Conservation (phyloP, 2,797 vertebrate species). For the Sciurus carolinensis region DNA sequence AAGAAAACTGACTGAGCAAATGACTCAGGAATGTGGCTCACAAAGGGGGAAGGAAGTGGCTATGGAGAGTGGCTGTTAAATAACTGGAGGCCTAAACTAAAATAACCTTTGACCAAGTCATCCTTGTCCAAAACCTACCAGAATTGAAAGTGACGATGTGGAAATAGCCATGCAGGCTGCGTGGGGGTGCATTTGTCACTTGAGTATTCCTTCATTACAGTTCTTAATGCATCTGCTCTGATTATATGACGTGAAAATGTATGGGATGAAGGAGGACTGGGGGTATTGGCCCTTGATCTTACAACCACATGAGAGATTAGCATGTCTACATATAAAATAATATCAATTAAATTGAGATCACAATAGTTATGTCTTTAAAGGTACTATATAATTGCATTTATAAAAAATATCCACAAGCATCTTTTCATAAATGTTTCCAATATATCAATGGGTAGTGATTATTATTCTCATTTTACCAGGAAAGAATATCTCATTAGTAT, state of each 20-base stretch:
- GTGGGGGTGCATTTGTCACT: neutral
- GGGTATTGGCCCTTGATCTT: neutral
- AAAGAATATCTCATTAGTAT: neutral
- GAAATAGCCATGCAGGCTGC: fast-evolving
- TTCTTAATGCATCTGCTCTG: neutral
- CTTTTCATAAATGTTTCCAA: neutral
- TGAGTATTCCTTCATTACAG: neutral
- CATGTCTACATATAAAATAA: neutral
- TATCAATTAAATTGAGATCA: neutral
- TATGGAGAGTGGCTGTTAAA: neutral
- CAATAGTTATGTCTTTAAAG: constrained; percentile 19
- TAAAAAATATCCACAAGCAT: neutral
- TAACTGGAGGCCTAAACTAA: constrained; percentile 1
- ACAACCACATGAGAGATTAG: neutral
- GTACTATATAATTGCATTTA: neutral
- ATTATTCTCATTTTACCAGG: neutral
- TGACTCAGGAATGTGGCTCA: neutral
- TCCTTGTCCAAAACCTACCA: too few species aligned
- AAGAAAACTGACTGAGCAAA: neutral
- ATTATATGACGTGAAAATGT: neutral
- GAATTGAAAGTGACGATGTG: neutral
- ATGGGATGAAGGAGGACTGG: neutral
- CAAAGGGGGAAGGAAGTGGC: neutral
- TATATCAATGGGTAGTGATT: neutral
- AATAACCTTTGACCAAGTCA: neutral